Conservation (phyloP, 2,888 invertebrate species). For the Hemicrepidius hirtus region DNA sequence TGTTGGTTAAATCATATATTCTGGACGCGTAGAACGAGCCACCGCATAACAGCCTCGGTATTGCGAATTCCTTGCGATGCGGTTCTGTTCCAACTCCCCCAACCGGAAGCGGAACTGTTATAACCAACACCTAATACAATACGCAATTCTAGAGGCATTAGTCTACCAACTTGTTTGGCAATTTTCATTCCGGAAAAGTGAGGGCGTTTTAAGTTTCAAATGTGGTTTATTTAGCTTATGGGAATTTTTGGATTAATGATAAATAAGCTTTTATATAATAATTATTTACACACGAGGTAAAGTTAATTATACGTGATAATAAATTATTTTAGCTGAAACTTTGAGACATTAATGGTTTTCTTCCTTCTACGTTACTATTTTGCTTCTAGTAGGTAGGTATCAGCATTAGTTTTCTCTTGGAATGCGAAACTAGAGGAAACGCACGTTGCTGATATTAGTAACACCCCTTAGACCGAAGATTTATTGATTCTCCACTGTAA, state of each 20-base stretch:
- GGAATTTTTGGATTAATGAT: background rate
- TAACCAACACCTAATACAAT: conserved; percentile 60
- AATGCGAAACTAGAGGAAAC: too few relatives aligned
- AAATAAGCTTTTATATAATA: background rate
- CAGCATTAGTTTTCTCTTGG: too few relatives aligned
- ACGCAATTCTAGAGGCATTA: conserved; percentile 58
- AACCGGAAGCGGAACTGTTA: conserved; percentile 59
- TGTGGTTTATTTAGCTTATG: conserved; percentile 33
- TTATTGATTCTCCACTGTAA: too few relatives aligned
- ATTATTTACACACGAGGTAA: too few relatives aligned
- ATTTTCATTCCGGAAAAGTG: conserved; percentile 51
- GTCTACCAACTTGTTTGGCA: conserved; percentile 58
- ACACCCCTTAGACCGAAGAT: too few relatives aligned
- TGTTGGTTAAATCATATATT: background rate
- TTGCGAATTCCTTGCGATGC: conserved; percentile 47
- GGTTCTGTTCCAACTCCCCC: conserved; percentile 52
- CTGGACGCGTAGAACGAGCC: conserved; percentile 8
- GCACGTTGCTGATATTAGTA: too few relatives aligned
- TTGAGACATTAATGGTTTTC: too few relatives aligned
- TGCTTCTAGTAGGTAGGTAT: too few relatives aligned
- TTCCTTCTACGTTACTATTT: too few relatives aligned
- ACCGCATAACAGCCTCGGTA: conserved; percentile 23
- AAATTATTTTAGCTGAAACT: too few relatives aligned
- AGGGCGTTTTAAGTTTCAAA: conserved; percentile 49
- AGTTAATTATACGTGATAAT: too few relatives aligned